A percentile compares a stretch with the other conserved stretches of the same genome.
phyloP scores from a whole-genome alignment of 1,140 invertebrate genomes.

The Dendrolimus punctatus region DNA sequence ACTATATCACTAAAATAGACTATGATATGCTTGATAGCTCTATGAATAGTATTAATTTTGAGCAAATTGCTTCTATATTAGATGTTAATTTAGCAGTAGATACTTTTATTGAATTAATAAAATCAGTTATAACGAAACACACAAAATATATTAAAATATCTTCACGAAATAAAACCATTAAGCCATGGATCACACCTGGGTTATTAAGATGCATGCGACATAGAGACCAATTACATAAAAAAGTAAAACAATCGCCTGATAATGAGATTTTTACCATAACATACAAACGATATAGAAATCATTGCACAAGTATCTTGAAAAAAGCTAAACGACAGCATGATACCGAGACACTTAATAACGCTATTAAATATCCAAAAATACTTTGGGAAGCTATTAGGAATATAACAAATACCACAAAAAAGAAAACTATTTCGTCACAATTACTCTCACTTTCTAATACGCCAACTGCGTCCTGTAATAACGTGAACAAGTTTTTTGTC shows the following conservation, averaged over 20 bases:
- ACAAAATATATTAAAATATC: neutral
- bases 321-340: no score
- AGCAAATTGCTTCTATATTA: neutral
- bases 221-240: no score
- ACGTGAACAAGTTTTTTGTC: constrained; percentile 5
- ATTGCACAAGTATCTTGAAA: no score
- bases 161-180: neutral
- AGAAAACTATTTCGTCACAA: neutral
- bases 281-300: no score
- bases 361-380: neutral
- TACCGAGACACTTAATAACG: neutral
- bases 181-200: constrained; percentile 4
- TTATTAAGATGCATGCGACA: neutral
- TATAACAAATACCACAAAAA: constrained; percentile 4
- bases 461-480: constrained; percentile 1
- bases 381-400: constrained; percentile 3
- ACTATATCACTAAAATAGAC: neutral
- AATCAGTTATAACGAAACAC: neutral
- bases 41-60: neutral
- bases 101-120: neutral
- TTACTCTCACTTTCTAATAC: neutral
- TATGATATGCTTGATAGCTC: neutral
- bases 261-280: no score
- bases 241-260: no score
- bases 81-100: neutral